Evolutionary conservation across 2,113 vertebrate genomes (phyloP).

Genomic region (Anguilla rostrata): DNA sequence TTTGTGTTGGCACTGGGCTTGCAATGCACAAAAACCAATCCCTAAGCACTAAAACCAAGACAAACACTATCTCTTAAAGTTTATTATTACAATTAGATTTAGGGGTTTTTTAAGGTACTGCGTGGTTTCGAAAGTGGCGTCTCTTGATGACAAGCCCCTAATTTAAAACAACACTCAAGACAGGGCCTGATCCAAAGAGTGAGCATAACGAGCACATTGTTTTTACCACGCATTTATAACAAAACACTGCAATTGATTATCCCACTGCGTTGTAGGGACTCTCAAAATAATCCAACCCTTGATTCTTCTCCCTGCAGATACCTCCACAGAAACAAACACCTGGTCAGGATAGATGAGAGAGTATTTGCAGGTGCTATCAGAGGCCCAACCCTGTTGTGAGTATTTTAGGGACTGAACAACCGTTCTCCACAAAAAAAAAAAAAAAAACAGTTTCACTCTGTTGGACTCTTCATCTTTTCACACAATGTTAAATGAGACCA

Average conservation of each 20-base stretch:
- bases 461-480: background rate
- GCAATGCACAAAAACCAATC: conserved; percentile 48
- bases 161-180: conserved; percentile 52
- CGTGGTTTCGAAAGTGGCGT: conserved; percentile 51
- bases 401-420: conserved; percentile 46
- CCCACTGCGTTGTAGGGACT: background rate
- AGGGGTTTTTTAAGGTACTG: conserved; percentile 54
- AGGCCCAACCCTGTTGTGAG: conserved; percentile 90
- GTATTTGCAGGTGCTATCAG: conserved; percentile 82
- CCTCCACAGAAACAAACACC: conserved; percentile 87
- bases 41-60: conserved; percentile 49
- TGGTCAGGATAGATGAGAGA: conserved; percentile 80
- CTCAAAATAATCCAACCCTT: background rate
- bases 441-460: no score
- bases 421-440: background rate
- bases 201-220: conserved; percentile 35
- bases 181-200: conserved; percentile 43
- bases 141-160: conserved; percentile 38
- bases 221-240: background rate
- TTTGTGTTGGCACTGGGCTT: conserved; percentile 58
- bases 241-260: background rate
- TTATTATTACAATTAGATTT: conserved; percentile 64
- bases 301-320: conserved; percentile 71
- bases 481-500: background rate
- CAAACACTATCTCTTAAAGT: conserved; percentile 54